phyloP scores from a whole-genome alignment of 2,113 vertebrate species.

The Genyomyrus donnyi region DNA sequence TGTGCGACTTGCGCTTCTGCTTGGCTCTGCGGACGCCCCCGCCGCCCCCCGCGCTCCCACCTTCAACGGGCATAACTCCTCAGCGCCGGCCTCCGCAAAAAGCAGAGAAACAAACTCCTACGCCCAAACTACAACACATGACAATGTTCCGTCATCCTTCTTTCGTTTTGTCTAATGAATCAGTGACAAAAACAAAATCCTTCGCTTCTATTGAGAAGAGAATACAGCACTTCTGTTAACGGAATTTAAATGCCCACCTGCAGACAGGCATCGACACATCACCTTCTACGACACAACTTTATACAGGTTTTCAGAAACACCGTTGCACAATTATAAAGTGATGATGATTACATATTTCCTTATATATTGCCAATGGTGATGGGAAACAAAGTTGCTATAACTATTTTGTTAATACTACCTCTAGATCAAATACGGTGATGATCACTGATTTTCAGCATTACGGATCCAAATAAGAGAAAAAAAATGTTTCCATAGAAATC shows the following conservation, averaged over 20 bases:
- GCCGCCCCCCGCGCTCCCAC: slow-evolving; percentile 60
- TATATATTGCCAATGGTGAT: not conserved
- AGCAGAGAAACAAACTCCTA: slow-evolving; percentile 35
- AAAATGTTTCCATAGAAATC: not conserved
- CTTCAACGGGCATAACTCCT: slow-evolving; percentile 90
- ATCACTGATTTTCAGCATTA: not conserved
- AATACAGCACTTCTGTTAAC: not conserved
- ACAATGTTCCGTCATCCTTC: not conserved
- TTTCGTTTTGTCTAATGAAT: not conserved
- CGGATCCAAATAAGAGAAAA: not conserved
- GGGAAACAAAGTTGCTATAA: not conserved
- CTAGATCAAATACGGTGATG: not conserved
- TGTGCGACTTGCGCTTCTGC: slow-evolving; percentile 91
- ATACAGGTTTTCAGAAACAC: not conserved
- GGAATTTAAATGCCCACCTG: not conserved
- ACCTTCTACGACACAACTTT: not conserved
- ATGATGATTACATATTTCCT: not conserved
- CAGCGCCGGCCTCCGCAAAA: slow-evolving; percentile 29
- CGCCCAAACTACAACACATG: slow-evolving; percentile 43
- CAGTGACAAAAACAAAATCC: not conserved
- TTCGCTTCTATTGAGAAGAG: not conserved
- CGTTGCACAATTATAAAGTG: not conserved
- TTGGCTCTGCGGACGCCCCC: slow-evolving; percentile 79
- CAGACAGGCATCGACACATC: not conserved
- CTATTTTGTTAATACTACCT: not conserved